These are phyloP conservation scores for Toxonevra muliebris DNA, from an alignment of 2,888 invertebrate species.

Conservation along the genomic window DNA sequence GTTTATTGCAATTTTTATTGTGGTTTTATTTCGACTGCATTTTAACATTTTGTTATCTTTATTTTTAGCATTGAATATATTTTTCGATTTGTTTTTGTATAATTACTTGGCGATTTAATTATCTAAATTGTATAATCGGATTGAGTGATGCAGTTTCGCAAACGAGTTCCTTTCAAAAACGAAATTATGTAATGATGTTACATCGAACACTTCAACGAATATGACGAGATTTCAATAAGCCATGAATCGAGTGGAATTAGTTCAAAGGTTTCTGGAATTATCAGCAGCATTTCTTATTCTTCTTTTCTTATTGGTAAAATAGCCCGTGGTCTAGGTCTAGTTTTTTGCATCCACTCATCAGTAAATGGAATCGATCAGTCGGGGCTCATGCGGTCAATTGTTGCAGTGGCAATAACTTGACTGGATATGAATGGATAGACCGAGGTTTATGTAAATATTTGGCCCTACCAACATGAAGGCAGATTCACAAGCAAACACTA, in stretches of 20 bases:
- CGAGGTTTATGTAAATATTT: background rate
- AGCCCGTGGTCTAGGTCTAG: too few species aligned
- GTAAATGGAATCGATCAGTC: too few species aligned
- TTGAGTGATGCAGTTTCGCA: constrained; percentile 1
- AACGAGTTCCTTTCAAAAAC: background rate
- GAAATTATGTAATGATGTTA: background rate
- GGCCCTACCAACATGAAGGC: background rate
- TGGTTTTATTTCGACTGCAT: background rate
- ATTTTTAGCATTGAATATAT: constrained; percentile 13
- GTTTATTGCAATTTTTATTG: constrained; percentile 28
- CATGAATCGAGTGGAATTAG: too few species aligned
- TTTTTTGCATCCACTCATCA: too few species aligned
- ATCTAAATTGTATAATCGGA: constrained; percentile 28
- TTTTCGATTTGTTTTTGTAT: constrained; percentile 9
- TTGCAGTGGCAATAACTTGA: too few species aligned
- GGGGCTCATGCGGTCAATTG: too few species aligned
- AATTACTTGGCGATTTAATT: constrained; percentile 24
- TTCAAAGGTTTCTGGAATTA: too few species aligned
- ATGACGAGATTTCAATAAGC: too few species aligned
- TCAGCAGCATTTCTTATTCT: too few species aligned
- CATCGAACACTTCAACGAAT: too few species aligned
- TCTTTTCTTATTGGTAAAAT: too few species aligned
- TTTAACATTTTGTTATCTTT: constrained; percentile 15
- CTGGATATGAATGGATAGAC: background rate
- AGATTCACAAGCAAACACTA: background rate